Conservation (phyloP, 2,797 vertebrate species). For the Poeciliopsis turneri region DNA sequence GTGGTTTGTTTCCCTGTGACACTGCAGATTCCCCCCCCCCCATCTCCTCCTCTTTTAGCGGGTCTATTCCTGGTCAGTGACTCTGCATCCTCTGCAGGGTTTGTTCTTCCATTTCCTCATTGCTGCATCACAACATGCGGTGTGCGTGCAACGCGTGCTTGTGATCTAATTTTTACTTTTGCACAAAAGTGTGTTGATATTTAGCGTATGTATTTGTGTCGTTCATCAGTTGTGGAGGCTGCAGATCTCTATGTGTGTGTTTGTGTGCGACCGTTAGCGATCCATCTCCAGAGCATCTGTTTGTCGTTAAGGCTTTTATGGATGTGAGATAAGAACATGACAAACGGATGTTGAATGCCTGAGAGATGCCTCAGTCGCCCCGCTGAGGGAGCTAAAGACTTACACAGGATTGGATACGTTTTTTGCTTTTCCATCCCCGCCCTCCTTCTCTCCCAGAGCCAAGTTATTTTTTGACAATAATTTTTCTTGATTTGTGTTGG, state of each 20-base stretch:
- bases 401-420: constrained; percentile 29
- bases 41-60: constrained; percentile 35
- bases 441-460: constrained; percentile 36
- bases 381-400: constrained; percentile 73
- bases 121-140: constrained; percentile 58
- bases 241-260: constrained; percentile 62
- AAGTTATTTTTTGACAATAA: constrained; percentile 60
- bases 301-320: constrained; percentile 75
- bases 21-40: constrained; percentile 61
- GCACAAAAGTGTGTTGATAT: not conserved
- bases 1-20: constrained; percentile 65
- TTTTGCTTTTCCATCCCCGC: constrained; percentile 37
- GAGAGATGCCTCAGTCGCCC: constrained; percentile 55
- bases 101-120: constrained; percentile 68
- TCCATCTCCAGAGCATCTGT: constrained; percentile 76
- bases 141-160: constrained; percentile 11
- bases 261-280: constrained; percentile 35
- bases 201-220: constrained; percentile 22
- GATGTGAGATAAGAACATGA: constrained; percentile 81
- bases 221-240: constrained; percentile 43
- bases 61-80: constrained; percentile 68
- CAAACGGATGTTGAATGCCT: constrained; percentile 67
- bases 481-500: constrained; percentile 71
- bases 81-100: constrained; percentile 56
- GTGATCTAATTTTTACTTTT: constrained; percentile 8